These are phyloP conservation scores for Pseudomyrmex flavicornis DNA, from an alignment of 1,140 invertebrate species.

Conservation along the genomic window DNA sequence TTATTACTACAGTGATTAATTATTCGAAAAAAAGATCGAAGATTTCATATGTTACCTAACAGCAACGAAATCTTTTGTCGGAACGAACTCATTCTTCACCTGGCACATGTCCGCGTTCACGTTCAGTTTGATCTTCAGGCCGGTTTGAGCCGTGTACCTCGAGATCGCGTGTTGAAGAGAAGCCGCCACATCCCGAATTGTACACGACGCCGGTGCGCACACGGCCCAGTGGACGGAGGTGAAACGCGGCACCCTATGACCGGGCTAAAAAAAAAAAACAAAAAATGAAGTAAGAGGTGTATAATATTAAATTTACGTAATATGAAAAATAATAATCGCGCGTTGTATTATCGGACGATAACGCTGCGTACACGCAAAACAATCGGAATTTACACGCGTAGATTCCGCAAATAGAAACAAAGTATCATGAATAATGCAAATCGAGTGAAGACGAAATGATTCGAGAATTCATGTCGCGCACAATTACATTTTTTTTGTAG, in stretches of 20 bases:
- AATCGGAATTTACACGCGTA: too few relatives aligned
- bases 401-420: too few relatives aligned
- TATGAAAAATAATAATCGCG: too few relatives aligned
- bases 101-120: conserved; percentile 88
- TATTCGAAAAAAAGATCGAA: neutral
- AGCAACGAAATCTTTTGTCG: conserved; percentile 83
- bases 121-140: conserved; percentile 85
- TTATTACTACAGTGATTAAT: neutral
- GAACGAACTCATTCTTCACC: conserved; percentile 75
- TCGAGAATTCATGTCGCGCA: too few relatives aligned
- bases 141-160: conserved; percentile 83
- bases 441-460: too few relatives aligned
- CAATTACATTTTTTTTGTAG: too few relatives aligned
- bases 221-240: conserved; percentile 88
- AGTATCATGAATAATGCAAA: too few relatives aligned
- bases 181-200: conserved; percentile 86
- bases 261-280: conserved; percentile 84
- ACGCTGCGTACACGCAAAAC: too few relatives aligned
- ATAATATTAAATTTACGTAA: neutral
- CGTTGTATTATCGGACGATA: too few relatives aligned
- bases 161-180: conserved; percentile 83
- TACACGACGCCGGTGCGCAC: conserved; percentile 87
- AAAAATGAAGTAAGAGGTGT: conserved; percentile 19
- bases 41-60: conserved; percentile 82
- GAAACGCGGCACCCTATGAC: conserved; percentile 88